phyloP scores from a whole-genome alignment of 2,888 invertebrate genomes.

The Drosophila paranaensis region DNA sequence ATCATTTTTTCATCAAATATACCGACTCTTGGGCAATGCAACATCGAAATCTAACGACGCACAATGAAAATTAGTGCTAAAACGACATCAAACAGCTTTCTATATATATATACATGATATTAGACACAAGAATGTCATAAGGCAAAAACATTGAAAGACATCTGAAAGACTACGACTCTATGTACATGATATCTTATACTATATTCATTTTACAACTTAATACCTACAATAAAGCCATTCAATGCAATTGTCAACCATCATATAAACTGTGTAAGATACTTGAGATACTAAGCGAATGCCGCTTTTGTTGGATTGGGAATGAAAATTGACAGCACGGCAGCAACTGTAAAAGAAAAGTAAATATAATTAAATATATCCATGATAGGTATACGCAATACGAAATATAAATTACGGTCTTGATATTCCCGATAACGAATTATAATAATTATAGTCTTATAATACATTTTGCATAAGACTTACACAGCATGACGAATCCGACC shows the following conservation, averaged over 20 bases:
- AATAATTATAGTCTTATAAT: background rate
- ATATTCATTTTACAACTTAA: slow-evolving; percentile 14
- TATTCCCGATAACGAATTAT: no score
- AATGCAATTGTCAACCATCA: background rate
- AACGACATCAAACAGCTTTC: no score
- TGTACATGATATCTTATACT: background rate
- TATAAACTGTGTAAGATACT: background rate
- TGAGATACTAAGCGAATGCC: slow-evolving; percentile 49
- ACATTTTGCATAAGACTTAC: slow-evolving; percentile 84
- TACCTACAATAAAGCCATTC: background rate
- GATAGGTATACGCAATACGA: background rate
- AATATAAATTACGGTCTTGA: no score
- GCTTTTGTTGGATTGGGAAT: slow-evolving; percentile 71
- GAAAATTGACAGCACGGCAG: slow-evolving; percentile 66
- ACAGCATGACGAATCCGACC: slow-evolving; percentile 87
- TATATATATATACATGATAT: background rate
- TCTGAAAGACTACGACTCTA: background rate
- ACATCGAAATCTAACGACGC: no score
- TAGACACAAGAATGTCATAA: no score
- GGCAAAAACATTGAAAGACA: background rate
- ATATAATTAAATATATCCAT: background rate
- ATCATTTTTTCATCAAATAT: no score
- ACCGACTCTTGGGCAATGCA: no score
- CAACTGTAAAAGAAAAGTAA: slow-evolving; percentile 52
- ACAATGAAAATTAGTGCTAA: no score